Conservation (phyloP, 2,113 vertebrate genomes). For the Calypte anna region DNA sequence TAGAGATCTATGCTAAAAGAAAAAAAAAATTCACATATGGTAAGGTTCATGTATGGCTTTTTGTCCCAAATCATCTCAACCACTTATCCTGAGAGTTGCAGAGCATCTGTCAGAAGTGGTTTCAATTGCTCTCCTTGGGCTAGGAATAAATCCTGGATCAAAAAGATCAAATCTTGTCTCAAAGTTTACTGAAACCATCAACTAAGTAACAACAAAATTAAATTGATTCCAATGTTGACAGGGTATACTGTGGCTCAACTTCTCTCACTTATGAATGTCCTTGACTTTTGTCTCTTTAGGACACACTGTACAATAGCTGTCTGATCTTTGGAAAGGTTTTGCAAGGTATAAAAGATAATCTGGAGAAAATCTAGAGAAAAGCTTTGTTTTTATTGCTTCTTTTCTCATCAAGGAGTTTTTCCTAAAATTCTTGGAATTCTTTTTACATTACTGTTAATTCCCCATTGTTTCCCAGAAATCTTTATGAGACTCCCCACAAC, state of each 20-base stretch:
- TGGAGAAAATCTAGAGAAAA: too few species aligned
- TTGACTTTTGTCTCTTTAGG: too few species aligned
- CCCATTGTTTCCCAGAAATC: neutral
- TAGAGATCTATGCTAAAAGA: neutral
- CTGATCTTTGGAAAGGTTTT: too few species aligned
- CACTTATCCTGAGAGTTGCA: neutral
- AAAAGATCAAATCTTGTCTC: neutral
- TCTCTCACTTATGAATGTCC: too few species aligned
- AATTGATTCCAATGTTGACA: too few species aligned
- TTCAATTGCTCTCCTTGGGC: neutral
- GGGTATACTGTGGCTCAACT: too few species aligned
- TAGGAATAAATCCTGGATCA: neutral
- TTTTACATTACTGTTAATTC: neutral
- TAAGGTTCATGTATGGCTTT: neutral
- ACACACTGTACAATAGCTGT: too few species aligned
- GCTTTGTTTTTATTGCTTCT: too few species aligned
- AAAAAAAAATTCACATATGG: neutral
- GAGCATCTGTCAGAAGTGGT: rapidly evolving
- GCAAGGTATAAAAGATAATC: too few species aligned
- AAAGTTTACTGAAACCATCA: too few species aligned
- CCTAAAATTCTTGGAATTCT: neutral
- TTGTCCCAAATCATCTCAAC: neutral
- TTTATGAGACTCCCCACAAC: neutral
- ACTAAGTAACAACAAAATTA: too few species aligned
- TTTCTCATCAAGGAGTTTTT: too few species aligned